Evolutionary conservation across 2,797 vertebrate genomes (phyloP).

Genomic region (Tapera naevia): DNA sequence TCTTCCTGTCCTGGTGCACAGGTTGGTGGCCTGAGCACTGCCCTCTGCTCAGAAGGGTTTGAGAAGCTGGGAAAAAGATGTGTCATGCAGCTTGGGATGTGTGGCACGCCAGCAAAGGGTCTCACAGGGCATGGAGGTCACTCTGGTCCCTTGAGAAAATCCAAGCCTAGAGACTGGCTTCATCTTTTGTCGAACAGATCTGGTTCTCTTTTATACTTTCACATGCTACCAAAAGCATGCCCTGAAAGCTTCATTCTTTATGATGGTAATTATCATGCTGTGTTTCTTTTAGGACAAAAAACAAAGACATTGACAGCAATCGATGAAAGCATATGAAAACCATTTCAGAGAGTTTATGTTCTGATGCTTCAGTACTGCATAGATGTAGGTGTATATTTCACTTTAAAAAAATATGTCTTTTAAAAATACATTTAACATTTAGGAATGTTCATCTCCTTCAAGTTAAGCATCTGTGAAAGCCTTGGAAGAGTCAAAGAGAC

Average conservation of each 20-base stretch:
- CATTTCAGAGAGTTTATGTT: background rate
- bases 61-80: background rate
- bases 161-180: background rate
- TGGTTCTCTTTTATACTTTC: background rate
- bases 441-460: constrained; percentile 5
- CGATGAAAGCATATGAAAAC: background rate
- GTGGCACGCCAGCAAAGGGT: background rate
- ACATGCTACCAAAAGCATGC: background rate
- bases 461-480: background rate
- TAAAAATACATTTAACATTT: background rate
- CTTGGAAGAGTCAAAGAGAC: background rate
- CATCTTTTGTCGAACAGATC: background rate
- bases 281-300: background rate
- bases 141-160: background rate
- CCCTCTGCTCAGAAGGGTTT: background rate
- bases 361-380: background rate
- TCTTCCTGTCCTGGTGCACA: background rate
- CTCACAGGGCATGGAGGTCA: fast-evolving
- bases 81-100: fast-evolving
- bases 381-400: background rate
- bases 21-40: background rate
- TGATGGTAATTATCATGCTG: fast-evolving
- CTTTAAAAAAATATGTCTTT: background rate
- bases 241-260: background rate
- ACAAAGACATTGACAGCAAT: background rate